Percentiles rank a stretch among this genome's conserved stretches.
Evolutionary conservation across 30 jellyfish, hydroid and myxozoan species (phyloP).

Genomic region (Cassiopea andromeda): DNA sequence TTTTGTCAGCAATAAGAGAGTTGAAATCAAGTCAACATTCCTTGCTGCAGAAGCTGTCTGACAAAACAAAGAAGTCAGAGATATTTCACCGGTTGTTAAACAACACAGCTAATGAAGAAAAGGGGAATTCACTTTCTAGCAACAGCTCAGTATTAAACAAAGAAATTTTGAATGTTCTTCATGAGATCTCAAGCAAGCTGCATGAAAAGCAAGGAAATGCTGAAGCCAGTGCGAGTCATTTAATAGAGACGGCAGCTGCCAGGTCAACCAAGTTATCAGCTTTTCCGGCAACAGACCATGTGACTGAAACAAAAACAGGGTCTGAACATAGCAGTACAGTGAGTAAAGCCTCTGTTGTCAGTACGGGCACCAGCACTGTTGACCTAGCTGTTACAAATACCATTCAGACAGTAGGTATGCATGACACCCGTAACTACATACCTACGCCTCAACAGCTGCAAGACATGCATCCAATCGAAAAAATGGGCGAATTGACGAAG

Average conservation of each 20-base stretch:
- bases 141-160: neutral
- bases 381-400: neutral
- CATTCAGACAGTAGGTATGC: neutral
- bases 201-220: neutral
- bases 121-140: neutral
- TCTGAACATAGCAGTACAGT: neutral
- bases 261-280: neutral
- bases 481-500: neutral
- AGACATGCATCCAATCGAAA: neutral
- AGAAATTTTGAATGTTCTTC: slow-evolving; percentile 37
- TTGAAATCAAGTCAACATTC: slow-evolving; percentile 25
- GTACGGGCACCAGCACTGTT: neutral
- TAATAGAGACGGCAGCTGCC: neutral
- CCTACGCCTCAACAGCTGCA: neutral
- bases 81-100: slow-evolving; percentile 1
- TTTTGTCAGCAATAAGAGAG: slow-evolving; percentile 34
- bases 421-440: neutral
- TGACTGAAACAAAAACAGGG: neutral
- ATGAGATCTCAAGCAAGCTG: slow-evolving; percentile 45
- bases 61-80: slow-evolving; percentile 46
- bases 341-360: neutral
- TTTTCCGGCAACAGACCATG: neutral
- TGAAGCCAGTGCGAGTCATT: neutral
- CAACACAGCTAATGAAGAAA: slow-evolving; percentile 1
- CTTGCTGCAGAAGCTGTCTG: slow-evolving; percentile 7